These are phyloP conservation scores for Riparia riparia DNA, from an alignment of 2,113 vertebrate species.

Conservation along the genomic window DNA sequence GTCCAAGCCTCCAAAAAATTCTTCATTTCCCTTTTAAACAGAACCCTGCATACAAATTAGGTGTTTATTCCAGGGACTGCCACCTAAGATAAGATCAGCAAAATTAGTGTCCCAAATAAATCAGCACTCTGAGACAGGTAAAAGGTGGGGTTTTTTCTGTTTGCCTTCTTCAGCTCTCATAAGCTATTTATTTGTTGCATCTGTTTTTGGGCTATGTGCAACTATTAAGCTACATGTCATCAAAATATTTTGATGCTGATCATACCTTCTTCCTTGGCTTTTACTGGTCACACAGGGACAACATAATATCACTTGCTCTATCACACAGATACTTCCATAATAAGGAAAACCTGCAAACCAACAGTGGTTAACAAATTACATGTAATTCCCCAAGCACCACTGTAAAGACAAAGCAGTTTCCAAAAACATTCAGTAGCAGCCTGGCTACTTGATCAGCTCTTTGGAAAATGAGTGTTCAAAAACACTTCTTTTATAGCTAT, in stretches of 20 bases:
- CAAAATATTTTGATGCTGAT: background rate
- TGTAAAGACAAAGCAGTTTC: background rate
- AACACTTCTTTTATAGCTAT: background rate
- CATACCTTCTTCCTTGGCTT: background rate
- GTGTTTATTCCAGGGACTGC: background rate
- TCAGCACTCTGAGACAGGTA: background rate
- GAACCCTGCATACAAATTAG: background rate
- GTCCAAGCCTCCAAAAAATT: background rate
- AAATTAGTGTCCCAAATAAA: background rate
- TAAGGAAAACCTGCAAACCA: background rate
- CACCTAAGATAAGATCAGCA: background rate
- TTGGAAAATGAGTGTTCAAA: background rate
- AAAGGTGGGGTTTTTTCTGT: background rate
- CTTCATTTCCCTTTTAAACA: background rate
- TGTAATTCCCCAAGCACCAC: background rate
- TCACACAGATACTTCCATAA: background rate
- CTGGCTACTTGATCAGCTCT: background rate
- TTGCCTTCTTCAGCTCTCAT: background rate
- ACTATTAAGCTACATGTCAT: background rate
- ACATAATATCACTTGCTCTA: background rate
- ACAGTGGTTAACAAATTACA: background rate
- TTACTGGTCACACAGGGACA: background rate
- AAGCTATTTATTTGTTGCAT: background rate
- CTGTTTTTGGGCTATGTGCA: background rate
- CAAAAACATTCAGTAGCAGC: background rate